Percentiles rank a stretch among this genome's conserved stretches.
Evolutionary conservation across 2,888 invertebrate genomes (phyloP).

Genomic region (Augochlorella aurata): DNA sequence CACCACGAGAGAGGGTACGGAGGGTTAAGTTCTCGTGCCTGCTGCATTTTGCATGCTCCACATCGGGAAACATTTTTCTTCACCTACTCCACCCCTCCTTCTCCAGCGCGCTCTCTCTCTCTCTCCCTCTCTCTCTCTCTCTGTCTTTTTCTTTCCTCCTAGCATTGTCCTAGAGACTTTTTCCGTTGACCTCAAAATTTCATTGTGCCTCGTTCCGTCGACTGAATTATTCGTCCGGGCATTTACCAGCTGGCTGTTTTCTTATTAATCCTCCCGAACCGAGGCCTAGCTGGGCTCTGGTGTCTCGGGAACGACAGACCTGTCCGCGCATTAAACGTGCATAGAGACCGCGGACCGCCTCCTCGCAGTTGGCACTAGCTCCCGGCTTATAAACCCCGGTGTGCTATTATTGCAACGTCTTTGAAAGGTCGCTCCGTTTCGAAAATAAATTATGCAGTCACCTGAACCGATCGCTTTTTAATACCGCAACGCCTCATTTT

Average conservation of each 20-base stretch:
- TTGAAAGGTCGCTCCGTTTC: conserved; percentile 63
- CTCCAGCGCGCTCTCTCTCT: background rate
- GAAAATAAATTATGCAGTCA: conserved; percentile 61
- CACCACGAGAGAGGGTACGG: conserved; percentile 50
- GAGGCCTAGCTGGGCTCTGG: background rate
- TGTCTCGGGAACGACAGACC: background rate
- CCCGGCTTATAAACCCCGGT: conserved; percentile 59
- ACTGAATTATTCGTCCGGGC: background rate
- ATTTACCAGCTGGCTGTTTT: conserved; percentile 1
- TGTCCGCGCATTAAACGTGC: conserved; percentile 24
- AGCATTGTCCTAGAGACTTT: conserved; percentile 1
- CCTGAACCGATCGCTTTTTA: conserved; percentile 10
- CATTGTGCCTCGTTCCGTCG: background rate
- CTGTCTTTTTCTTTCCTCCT: too few species aligned
- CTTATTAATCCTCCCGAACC: background rate
- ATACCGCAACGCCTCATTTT: background rate
- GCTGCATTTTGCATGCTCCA: conserved; percentile 28
- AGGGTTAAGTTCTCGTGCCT: conserved; percentile 64
- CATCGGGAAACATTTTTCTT: background rate
- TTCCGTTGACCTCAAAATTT: conserved; percentile 18
- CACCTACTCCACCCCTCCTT: background rate
- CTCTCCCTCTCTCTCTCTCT: too few species aligned
- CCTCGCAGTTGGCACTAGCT: conserved; percentile 65
- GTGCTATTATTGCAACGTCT: conserved; percentile 72
- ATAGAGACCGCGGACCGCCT: conserved; percentile 30